Evolutionary conservation across 2,797 vertebrate genomes (phyloP).

Genomic region (Mionectes olivaceus): DNA sequence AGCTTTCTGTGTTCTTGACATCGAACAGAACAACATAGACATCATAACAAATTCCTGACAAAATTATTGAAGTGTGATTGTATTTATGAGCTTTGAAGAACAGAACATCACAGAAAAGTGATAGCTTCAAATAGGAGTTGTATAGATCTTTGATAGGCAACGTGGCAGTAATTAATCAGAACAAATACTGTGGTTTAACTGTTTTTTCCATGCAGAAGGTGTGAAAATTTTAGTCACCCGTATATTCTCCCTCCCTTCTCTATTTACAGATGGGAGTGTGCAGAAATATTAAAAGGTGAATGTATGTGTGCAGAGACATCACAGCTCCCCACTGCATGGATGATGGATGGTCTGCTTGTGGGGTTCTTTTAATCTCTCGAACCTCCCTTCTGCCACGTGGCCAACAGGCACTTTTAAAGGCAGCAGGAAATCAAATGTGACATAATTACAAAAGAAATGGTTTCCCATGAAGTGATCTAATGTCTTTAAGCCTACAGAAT

Average conservation of each 20-base stretch:
- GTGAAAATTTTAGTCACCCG: background rate
- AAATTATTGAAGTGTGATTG: constrained; percentile 37
- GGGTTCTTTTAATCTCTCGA: background rate
- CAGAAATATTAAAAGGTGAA: background rate
- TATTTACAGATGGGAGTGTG: background rate
- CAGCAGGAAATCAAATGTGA: constrained; percentile 40
- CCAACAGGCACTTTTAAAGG: constrained; percentile 46
- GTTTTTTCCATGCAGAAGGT: constrained; percentile 30
- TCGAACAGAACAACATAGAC: constrained; percentile 11
- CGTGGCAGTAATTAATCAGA: background rate
- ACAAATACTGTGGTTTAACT: constrained; percentile 34
- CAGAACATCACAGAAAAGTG: constrained; percentile 9
- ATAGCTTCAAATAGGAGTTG: constrained; percentile 14
- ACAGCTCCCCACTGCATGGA: background rate
- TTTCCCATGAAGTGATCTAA: constrained; percentile 46
- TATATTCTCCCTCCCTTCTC: background rate
- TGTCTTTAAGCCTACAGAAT: constrained; percentile 45
- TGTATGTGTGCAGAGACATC: background rate
- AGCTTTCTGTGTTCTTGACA: constrained; percentile 43
- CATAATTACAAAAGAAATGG: constrained; percentile 43
- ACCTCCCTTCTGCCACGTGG: constrained; percentile 20
- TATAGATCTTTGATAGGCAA: background rate
- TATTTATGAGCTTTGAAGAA: constrained; percentile 16
- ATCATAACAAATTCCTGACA: constrained; percentile 50
- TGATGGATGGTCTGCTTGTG: constrained; percentile 32